phyloP scores from a whole-genome alignment of 2,797 vertebrate genomes.

The Trachurus trachurus region DNA sequence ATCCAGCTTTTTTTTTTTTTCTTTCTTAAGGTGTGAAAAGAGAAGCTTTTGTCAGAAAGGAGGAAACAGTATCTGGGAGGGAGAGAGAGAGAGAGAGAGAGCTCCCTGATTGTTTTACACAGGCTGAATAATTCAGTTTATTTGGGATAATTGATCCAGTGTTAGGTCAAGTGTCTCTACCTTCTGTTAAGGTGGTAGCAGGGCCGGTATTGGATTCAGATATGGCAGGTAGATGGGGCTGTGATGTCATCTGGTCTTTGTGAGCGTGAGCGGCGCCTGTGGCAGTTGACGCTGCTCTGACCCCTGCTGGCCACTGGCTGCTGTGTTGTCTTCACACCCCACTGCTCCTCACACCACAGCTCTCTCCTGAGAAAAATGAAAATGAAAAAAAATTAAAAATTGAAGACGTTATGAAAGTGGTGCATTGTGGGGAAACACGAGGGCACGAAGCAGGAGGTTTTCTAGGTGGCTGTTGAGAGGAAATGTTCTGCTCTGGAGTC shows the following conservation, averaged over 20 bases:
- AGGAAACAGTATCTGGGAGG: slow-evolving; percentile 51
- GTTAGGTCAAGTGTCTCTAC: slow-evolving; percentile 73
- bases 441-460: not conserved
- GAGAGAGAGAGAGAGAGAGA: not conserved
- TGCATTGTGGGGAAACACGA: not conserved
- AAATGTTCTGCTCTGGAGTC: not conserved
- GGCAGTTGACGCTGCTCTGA: slow-evolving; percentile 54
- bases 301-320: slow-evolving; percentile 70
- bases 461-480: too few species aligned
- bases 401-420: not conserved
- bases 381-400: not conserved
- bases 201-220: slow-evolving; percentile 55
- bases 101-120: slow-evolving; percentile 67
- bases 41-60: slow-evolving; percentile 44
- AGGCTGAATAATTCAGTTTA: slow-evolving; percentile 79
- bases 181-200: slow-evolving; percentile 53
- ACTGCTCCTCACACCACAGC: not conserved
- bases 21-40: slow-evolving; percentile 48
- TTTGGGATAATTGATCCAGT: slow-evolving; percentile 72
- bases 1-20: not conserved
- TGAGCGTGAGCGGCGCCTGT: slow-evolving; percentile 38
- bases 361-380: not conserved
- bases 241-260: slow-evolving; percentile 58
- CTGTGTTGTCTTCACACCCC: slow-evolving; percentile 1
- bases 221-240: slow-evolving; percentile 61